phyloP scores from a whole-genome alignment of 1,140 invertebrate species.

The Sarcophaga peregrina region DNA sequence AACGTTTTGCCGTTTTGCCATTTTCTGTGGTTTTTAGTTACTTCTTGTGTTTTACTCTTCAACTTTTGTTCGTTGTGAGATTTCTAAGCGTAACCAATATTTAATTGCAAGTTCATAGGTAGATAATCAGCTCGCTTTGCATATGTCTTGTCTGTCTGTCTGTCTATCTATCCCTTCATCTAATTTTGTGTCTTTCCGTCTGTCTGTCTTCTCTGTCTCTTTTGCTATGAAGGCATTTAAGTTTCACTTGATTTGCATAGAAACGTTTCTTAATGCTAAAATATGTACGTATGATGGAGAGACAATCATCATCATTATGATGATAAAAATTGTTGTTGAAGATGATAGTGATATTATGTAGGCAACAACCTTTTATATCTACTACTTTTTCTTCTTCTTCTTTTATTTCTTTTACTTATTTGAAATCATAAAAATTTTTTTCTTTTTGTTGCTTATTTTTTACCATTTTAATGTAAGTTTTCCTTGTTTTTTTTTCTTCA shows the following conservation, averaged over 20 bases:
- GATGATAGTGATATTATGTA: background rate
- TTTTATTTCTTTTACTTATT: no score
- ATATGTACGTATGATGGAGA: no score
- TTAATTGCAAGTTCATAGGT: slow-evolving; percentile 39
- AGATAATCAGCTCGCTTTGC: slow-evolving; percentile 26
- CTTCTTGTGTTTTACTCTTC: background rate
- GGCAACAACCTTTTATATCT: no score
- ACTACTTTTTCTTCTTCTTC: no score
- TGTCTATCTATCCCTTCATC: background rate
- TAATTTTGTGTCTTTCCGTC: background rate
- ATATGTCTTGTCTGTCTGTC: background rate
- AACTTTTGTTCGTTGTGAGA: background rate
- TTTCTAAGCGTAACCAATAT: slow-evolving; percentile 26
- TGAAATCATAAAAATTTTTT: no score
- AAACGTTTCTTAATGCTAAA: slow-evolving; percentile 30
- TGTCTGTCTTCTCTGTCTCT: background rate
- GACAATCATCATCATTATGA: no score
- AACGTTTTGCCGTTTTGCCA: background rate
- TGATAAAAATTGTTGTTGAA: background rate
- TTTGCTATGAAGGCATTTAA: slow-evolving; percentile 29
- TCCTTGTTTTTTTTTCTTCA: no score
- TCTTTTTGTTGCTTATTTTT: no score
- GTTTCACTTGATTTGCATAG: slow-evolving; percentile 41
- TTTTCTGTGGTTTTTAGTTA: background rate
- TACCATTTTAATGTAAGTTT: no score